These are phyloP conservation scores for Anniella stebbinsi DNA, from an alignment of 2,797 vertebrate genomes.

Conservation along the genomic window DNA sequence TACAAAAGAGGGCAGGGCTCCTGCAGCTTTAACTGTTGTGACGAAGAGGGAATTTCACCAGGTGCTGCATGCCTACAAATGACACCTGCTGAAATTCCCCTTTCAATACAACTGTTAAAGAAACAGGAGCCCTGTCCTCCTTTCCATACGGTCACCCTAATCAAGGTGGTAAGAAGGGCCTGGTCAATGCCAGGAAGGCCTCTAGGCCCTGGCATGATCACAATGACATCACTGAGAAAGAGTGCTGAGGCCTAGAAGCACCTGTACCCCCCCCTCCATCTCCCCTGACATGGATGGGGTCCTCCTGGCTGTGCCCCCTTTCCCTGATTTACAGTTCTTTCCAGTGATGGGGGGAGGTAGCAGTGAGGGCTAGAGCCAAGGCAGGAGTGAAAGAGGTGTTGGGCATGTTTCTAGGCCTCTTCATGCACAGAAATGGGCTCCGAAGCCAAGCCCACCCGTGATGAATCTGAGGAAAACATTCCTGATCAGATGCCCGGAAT, in stretches of 20 bases:
- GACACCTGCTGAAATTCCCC: too few species aligned
- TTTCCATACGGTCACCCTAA: too few species aligned
- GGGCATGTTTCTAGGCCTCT: neutral
- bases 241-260: neutral
- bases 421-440: neutral
- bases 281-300: neutral
- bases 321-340: neutral
- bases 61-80: too few species aligned
- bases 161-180: neutral
- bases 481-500: neutral
- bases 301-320: neutral
- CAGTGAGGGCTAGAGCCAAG: neutral
- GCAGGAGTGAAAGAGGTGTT: neutral
- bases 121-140: too few species aligned
- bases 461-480: neutral
- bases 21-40: too few species aligned
- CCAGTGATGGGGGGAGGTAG: neutral
- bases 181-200: neutral
- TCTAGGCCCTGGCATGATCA: neutral
- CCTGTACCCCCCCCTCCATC: neutral
- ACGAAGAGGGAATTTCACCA: too few species aligned
- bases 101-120: too few species aligned
- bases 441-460: neutral
- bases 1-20: too few species aligned
- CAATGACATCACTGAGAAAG: neutral